Evolutionary conservation across 1,140 invertebrate genomes (phyloP).

Genomic region (Drosophila murphyi): DNA sequence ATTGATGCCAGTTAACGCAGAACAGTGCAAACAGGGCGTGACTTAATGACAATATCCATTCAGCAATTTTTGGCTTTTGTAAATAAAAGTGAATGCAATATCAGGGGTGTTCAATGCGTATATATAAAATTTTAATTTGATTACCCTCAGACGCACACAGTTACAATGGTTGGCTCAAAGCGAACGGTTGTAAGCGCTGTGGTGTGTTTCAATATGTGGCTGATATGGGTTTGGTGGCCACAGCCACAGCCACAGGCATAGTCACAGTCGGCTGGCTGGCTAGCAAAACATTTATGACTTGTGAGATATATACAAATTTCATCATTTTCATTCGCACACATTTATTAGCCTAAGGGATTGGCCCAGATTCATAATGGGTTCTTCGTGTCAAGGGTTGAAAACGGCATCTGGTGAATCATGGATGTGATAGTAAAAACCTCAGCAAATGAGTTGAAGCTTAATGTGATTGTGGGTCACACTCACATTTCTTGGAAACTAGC

Average conservation of each 20-base stretch:
- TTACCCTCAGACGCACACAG: slow-evolving; percentile 40
- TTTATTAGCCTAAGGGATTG: slow-evolving; percentile 25
- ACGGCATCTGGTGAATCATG: slow-evolving; percentile 36
- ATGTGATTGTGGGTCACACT: not conserved
- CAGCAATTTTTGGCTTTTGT: slow-evolving; percentile 44
- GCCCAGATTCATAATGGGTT: slow-evolving; percentile 63
- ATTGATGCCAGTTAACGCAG: slow-evolving; percentile 34
- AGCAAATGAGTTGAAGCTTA: not conserved
- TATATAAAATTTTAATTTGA: slow-evolving; percentile 72
- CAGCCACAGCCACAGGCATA: slow-evolving; percentile 8
- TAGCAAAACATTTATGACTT: slow-evolving; percentile 71
- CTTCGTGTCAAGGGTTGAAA: slow-evolving; percentile 63
- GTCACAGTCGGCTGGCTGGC: slow-evolving; percentile 44
- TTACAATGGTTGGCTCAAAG: slow-evolving; percentile 9
- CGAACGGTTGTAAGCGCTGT: slow-evolving; percentile 36
- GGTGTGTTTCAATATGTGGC: slow-evolving; percentile 1
- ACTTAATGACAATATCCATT: slow-evolving; percentile 64
- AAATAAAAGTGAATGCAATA: slow-evolving; percentile 63
- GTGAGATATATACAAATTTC: slow-evolving; percentile 68
- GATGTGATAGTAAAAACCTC: slow-evolving; percentile 5
- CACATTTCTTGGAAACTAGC: not conserved
- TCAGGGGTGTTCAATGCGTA: slow-evolving; percentile 56
- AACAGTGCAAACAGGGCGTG: slow-evolving; percentile 40
- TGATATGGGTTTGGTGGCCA: slow-evolving; percentile 10
- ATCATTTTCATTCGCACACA: slow-evolving; percentile 64